Conservation (phyloP, 2,113 vertebrate genomes). For the Misgurnus mizolepis region DNA sequence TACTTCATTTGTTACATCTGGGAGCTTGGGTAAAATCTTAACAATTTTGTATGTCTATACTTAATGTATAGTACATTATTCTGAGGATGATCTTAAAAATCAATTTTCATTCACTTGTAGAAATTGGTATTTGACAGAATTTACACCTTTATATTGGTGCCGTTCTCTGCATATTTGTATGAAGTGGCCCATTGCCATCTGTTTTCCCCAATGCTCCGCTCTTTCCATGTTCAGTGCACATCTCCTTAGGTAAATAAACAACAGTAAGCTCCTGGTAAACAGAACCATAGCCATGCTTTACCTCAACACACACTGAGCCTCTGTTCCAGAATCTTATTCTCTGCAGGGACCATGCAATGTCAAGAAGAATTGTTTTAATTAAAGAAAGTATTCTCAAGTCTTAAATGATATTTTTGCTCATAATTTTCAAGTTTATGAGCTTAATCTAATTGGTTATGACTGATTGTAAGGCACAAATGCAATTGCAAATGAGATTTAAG, state of each 20-base stretch:
- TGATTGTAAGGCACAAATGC: too few relatives aligned
- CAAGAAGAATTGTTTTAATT: background rate
- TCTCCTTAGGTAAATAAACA: conserved; percentile 49
- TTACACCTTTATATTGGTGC: background rate
- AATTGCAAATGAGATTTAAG: too few relatives aligned
- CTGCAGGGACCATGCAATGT: conserved; percentile 11
- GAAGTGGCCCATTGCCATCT: conserved; percentile 11
- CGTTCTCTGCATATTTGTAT: conserved; percentile 17
- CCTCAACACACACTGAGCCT: conserved; percentile 39
- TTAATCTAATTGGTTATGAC: background rate
- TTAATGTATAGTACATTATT: background rate
- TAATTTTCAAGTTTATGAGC: background rate
- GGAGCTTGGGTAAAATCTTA: background rate
- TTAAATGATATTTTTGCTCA: background rate
- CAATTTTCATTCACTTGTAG: conserved; percentile 8
- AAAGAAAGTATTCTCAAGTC: background rate
- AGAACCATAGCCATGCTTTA: conserved; percentile 25
- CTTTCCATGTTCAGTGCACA: conserved; percentile 16
- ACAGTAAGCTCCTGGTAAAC: conserved; percentile 40
- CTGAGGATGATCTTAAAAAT: conserved; percentile 13
- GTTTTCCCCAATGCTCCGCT: background rate
- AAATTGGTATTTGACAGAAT: conserved; percentile 20
- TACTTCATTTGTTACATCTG: background rate
- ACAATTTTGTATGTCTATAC: too few relatives aligned
- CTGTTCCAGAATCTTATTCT: conserved; percentile 9